A percentile compares a stretch with the other conserved stretches of the same genome.
Conservation (phyloP, 2,888 invertebrate species). For the Plebejus anna region DNA sequence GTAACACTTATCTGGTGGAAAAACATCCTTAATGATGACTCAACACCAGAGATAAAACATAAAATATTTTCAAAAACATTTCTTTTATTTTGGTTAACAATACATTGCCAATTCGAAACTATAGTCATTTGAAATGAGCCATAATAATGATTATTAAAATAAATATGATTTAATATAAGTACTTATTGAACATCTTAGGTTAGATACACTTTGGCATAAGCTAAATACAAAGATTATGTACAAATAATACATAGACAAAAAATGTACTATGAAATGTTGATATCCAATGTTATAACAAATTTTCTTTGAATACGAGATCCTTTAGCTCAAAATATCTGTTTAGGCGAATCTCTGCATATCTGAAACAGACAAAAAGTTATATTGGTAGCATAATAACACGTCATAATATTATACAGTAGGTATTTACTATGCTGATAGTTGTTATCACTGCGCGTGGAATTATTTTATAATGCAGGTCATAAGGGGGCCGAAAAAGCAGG, state of each 20-base stretch:
- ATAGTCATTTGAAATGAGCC: background rate
- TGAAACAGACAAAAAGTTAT: slow-evolving; percentile 71
- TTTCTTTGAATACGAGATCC: slow-evolving; percentile 46
- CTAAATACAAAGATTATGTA: slow-evolving; percentile 8
- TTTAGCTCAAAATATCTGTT: slow-evolving; percentile 86
- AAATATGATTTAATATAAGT: background rate
- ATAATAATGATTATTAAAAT: background rate
- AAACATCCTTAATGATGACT: too few species aligned
- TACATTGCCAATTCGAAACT: background rate
- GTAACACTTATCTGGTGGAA: too few species aligned
- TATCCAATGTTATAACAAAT: slow-evolving; percentile 23
- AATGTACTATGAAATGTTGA: background rate
- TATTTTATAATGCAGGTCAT: background rate
- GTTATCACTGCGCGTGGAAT: background rate
- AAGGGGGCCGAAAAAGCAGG: background rate
- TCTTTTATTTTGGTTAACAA: background rate
- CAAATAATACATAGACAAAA: slow-evolving; percentile 19
- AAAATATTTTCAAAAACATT: background rate
- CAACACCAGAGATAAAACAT: background rate
- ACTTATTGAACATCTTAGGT: background rate
- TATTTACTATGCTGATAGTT: background rate
- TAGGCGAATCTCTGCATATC: slow-evolving; percentile 83
- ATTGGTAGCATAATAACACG: slow-evolving; percentile 1
- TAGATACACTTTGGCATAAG: slow-evolving; percentile 8
- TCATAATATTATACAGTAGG: background rate